Base-by-base conservation (phyloP, 2,888 invertebrate genomes). In the Archips crataeganus region DNA sequence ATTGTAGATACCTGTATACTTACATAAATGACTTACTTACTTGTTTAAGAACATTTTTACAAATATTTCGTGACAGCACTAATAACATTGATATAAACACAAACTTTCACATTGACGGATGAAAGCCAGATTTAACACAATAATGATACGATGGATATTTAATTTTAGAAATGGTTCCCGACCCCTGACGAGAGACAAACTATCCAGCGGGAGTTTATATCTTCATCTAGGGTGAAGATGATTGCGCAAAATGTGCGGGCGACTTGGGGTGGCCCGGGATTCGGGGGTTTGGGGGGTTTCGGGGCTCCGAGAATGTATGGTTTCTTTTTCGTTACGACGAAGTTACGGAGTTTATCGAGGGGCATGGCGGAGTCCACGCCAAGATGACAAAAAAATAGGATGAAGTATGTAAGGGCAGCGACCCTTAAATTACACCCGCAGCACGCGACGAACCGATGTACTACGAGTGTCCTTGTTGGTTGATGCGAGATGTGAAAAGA, bases 211-310 rank as follows among this genome's bases (percentile, higher is more conserved):
- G 80, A 82, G 91, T 93, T 93, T 90, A 85, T 93, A 93, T 93
- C 93, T 92, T 93, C 88, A 90, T 91, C 87, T 83, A 86, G 89
- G 92, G 93, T 90, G 88, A 93, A 92, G 93, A 93, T 93, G 91
- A 92, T 91, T 90, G 86, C 87, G 85, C 86, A 85, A 83, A 88
- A 88, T 85, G 68, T 47, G 59, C 32, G 64, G 59, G 59, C 51
- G 54, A 42, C 45, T 54, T 54, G 54, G 54, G 54, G 54, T 49
- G 54, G 54, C 15, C 2, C 51, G 51, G 51, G 54, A 23, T 8
- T 54, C 2, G 54, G 54, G 79, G 78, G 78, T 71, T 70, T 70
- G 39, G 66, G 63, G 47, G 45, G 75, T 36, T 5, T 36, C 10
- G 32, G 75, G 76, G 82, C 79, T 76, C 70, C 71, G 64, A 9